These are phyloP conservation scores for Todiramphus chloris DNA, from an alignment of 2,113 vertebrate species.

Conservation along the genomic window DNA sequence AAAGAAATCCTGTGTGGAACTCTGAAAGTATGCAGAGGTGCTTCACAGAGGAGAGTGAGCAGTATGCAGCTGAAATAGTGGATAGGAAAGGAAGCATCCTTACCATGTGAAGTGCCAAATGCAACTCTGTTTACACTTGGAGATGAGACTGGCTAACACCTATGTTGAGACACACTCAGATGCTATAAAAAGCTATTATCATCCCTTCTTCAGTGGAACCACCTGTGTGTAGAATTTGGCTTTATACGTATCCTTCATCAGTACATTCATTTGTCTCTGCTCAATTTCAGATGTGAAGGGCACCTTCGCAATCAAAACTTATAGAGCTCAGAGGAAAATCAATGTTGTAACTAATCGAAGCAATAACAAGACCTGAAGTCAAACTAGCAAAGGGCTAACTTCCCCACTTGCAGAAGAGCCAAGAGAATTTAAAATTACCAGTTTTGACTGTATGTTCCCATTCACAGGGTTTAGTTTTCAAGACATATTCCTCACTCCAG, in stretches of 20 bases:
- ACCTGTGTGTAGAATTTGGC: neutral
- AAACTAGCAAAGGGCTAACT: neutral
- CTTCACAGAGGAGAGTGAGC: neutral
- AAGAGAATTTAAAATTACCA: neutral
- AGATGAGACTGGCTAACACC: neutral
- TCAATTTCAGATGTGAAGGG: neutral
- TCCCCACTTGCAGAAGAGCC: neutral
- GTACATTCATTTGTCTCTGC: neutral
- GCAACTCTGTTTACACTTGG: neutral
- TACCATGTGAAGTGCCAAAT: neutral
- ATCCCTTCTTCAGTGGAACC: neutral
- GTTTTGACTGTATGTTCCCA: neutral
- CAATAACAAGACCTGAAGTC: neutral
- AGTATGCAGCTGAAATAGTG: neutral
- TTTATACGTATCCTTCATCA: neutral
- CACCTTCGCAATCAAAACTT: neutral
- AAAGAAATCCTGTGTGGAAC: neutral
- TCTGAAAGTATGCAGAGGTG: neutral
- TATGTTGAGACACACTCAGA: neutral
- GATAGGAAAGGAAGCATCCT: neutral
- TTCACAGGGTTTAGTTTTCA: neutral
- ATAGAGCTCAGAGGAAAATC: neutral
- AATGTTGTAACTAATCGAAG: neutral
- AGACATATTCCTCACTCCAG: neutral
- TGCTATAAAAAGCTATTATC: neutral